Percentiles rank a stretch among this genome's conserved stretches.
phyloP scores from a whole-genome alignment of 2,113 vertebrate species.

The Egretta garzetta region DNA sequence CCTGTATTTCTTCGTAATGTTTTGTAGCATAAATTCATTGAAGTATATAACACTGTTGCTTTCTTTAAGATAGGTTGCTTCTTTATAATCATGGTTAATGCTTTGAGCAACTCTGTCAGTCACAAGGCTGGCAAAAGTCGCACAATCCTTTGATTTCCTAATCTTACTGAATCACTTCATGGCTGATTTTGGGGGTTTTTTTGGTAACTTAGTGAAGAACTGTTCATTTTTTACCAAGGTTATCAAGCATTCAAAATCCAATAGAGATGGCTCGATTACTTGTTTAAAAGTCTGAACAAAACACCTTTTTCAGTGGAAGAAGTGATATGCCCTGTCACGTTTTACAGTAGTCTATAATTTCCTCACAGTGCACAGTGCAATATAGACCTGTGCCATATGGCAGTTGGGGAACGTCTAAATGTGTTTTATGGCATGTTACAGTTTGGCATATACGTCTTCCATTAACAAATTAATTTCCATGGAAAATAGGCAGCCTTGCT shows the following conservation, averaged over 20 bases:
- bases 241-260: neutral
- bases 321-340: neutral
- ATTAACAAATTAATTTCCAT: neutral
- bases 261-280: neutral
- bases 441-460: neutral
- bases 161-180: neutral
- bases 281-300: constrained; percentile 8
- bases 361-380: neutral
- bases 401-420: neutral
- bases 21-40: neutral
- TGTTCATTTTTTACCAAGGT: neutral
- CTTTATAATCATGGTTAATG: neutral
- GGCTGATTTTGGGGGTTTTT: neutral
- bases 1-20: neutral
- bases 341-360: neutral
- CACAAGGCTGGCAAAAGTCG: neutral
- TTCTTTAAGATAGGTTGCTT: neutral
- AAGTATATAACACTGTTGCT: neutral
- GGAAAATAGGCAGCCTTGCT: neutral
- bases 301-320: neutral
- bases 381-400: neutral
- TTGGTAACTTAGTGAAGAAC: neutral
- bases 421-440: neutral
- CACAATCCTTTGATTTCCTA: neutral
- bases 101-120: neutral